Percentiles rank a stretch among this genome's conserved stretches.
These are phyloP conservation scores for Brachystomella parvula DNA, from an alignment of 1,140 invertebrate species.

Conservation along the genomic window DNA sequence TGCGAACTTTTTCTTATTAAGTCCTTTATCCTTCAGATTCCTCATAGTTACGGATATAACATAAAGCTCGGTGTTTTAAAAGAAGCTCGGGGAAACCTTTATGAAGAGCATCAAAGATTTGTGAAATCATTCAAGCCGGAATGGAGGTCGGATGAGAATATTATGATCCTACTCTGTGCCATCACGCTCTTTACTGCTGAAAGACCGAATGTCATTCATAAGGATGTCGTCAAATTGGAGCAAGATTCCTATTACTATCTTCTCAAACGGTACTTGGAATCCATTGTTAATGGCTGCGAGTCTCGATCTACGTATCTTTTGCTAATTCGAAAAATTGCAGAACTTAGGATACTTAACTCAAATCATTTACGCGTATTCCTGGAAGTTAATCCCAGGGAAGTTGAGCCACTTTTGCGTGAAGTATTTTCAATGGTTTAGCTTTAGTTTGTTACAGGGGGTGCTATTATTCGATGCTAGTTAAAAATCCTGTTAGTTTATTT, in stretches of 20 bases:
- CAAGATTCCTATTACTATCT: slow-evolving; percentile 57
- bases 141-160: slow-evolving; percentile 74
- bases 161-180: slow-evolving; percentile 80
- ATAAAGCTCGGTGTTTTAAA: slow-evolving; percentile 79
- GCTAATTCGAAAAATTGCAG: slow-evolving; percentile 47
- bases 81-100: slow-evolving; percentile 74
- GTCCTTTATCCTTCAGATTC: slow-evolving; percentile 52
- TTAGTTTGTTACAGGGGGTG: no score
- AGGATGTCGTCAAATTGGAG: slow-evolving; percentile 74
- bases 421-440: slow-evolving; percentile 44
- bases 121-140: slow-evolving; percentile 67
- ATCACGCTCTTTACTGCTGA: slow-evolving; percentile 81
- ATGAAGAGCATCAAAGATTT: slow-evolving; percentile 72
- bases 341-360: slow-evolving; percentile 48
- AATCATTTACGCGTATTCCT: slow-evolving; percentile 49
- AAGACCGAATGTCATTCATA: slow-evolving; percentile 67
- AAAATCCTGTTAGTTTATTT: no score
- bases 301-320: slow-evolving; percentile 45
- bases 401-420: slow-evolving; percentile 52
- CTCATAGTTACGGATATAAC: slow-evolving; percentile 58
- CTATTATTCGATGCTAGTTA: no score
- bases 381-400: slow-evolving; percentile 49
- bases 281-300: slow-evolving; percentile 43
- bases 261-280: slow-evolving; percentile 46
- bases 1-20: slow-evolving; percentile 17